Conservation (phyloP, 1,140 invertebrate species). For the Paracyclopina nana region DNA sequence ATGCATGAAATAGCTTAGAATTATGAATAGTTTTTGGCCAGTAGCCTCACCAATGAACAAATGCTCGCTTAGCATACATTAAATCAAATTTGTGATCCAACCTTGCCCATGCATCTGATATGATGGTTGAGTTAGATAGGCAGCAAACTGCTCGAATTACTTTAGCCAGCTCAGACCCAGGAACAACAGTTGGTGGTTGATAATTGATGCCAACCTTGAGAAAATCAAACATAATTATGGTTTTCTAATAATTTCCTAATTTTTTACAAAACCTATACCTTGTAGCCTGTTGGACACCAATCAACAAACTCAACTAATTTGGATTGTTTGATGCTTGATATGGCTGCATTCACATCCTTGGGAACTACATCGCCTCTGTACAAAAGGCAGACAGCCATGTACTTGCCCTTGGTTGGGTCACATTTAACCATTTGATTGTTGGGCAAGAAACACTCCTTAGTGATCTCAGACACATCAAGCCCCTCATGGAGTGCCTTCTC, state of each 20-base stretch:
- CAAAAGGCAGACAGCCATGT: slow-evolving; percentile 27
- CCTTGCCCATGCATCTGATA: slow-evolving; percentile 4
- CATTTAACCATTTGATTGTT: slow-evolving; percentile 22
- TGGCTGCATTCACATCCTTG: slow-evolving; percentile 30
- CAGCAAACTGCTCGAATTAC: slow-evolving; percentile 29
- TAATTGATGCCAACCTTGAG: slow-evolving; percentile 29
- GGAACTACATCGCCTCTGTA: slow-evolving; percentile 32
- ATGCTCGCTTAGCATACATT: neutral
- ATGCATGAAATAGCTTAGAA: too few species aligned
- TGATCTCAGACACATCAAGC: slow-evolving; percentile 30
- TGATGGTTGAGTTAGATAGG: slow-evolving; percentile 30
- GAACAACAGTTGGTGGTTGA: slow-evolving; percentile 34
- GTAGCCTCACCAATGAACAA: slow-evolving; percentile 4
- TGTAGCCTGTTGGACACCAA: slow-evolving; percentile 15
- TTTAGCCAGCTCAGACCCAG: slow-evolving; percentile 33
- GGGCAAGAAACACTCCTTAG: slow-evolving; percentile 20
- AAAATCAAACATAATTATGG: neutral
- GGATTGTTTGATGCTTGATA: slow-evolving; percentile 25
- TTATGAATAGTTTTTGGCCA: too few species aligned
- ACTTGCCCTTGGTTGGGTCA: slow-evolving; percentile 25
- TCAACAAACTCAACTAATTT: slow-evolving; percentile 22
- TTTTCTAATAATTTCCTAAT: neutral
- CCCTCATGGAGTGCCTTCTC: slow-evolving; percentile 29
- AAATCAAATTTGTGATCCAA: slow-evolving; percentile 2
- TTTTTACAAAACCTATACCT: neutral